Evolutionary conservation across 2,797 vertebrate species (phyloP).

Genomic region (Clarias laeviceps): DNA sequence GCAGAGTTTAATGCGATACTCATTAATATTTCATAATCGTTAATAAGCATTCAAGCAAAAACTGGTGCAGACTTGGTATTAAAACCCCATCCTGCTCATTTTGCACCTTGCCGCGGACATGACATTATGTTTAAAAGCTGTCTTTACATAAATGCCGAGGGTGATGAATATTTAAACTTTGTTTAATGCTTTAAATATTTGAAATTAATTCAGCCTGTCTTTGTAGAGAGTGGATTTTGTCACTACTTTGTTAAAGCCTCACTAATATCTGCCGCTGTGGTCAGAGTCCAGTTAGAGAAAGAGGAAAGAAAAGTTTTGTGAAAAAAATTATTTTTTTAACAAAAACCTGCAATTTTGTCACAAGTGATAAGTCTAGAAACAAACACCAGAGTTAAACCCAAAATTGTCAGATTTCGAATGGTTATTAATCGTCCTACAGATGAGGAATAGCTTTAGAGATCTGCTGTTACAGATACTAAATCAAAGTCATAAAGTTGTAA

Average conservation of each 20-base stretch:
- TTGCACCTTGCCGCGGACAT: constrained; percentile 10
- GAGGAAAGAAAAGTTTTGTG: neutral
- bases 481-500: neutral
- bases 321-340: neutral
- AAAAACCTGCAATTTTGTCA: neutral
- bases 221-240: neutral
- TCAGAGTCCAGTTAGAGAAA: neutral
- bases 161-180: neutral
- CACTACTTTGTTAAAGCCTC: neutral
- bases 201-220: constrained; percentile 14
- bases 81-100: neutral
- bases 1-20: constrained; percentile 6
- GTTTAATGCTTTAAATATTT: neutral
- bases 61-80: no score
- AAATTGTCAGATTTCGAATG: neutral
- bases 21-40: constrained; percentile 14
- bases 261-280: neutral
- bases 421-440: neutral
- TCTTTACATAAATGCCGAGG: neutral
- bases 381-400: neutral
- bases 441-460: neutral
- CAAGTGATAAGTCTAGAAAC: neutral
- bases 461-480: neutral
- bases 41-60: constrained; percentile 7
- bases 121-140: neutral